Base-by-base conservation (phyloP, 1,140 invertebrate species). In the Aradophagus sp. region DNA sequence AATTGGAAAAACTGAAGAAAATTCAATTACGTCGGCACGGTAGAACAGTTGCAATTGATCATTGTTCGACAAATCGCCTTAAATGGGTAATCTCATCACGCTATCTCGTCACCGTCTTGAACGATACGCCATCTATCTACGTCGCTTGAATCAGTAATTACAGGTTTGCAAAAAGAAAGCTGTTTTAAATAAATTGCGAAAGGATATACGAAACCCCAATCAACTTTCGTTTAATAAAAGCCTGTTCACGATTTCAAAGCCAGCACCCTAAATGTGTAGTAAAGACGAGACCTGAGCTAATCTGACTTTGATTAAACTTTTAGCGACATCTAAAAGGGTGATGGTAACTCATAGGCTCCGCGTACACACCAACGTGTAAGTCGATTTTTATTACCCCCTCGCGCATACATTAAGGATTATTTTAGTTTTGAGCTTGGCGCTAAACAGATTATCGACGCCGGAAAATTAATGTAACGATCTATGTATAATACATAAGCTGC, bases 251-350 rank as follows among this genome's bases (percentile, higher is more conserved):
- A 50, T 63, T 55, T 71, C 42, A 65, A 65, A 62, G 65, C 59
- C 44, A 31, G 61, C 69, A 59, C 74, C 69, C 72, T 59, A 71
- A 71, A 62, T 66, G 47, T 47, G 42, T 53, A 42, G 56, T 56
- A 67, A 52, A 50, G 45, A 66, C 48, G 44, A 66, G 69, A 75
- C 72, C 75, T 59, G 55, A 71, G 81, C 83, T 84, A 84, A 84
- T 84, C 83, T 84, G 83, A 84, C 83, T 84, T 84, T 84, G 83
- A 84, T 84, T 84, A 84, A 84, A 84, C 80, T 84, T 84, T 84
- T 82, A 84, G 81, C 81, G 80, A 84, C 79, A 80, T 77, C 77
- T 76, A 81, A 83, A 80, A 77, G 80, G 80, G 77, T 76, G 78
- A 44, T 63, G 62, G 59, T 66, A 66, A 73, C 53, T 63, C 55